These are phyloP conservation scores for Thaleichthys pacificus DNA, from an alignment of 2,797 vertebrate genomes.

Conservation along the genomic window DNA sequence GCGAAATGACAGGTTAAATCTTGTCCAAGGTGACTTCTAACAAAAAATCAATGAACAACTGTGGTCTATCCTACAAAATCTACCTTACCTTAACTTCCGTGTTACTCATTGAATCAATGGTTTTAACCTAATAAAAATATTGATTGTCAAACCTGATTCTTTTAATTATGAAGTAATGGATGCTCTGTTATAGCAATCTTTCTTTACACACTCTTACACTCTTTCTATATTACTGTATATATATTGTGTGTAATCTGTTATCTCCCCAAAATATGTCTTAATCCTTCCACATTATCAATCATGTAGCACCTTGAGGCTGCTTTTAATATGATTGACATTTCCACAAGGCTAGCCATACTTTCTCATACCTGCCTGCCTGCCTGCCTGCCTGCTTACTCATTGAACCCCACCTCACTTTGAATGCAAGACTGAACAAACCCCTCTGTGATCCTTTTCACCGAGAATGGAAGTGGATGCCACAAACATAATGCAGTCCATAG, in stretches of 20 bases:
- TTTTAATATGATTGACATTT: conserved; percentile 19
- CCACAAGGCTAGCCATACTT: too few species aligned
- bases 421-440: not conserved
- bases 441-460: not conserved
- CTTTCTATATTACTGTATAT: not conserved
- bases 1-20: not conserved
- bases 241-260: not conserved
- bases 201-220: not conserved
- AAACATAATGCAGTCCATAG: conserved; percentile 20
- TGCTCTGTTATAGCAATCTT: conserved; percentile 1
- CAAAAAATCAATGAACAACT: conserved; percentile 33
- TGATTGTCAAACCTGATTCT: not conserved
- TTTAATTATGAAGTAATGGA: conserved; percentile 15
- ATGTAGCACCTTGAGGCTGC: not conserved
- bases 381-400: conserved; percentile 1
- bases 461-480: conserved; percentile 22
- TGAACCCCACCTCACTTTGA: conserved; percentile 12
- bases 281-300: conserved; percentile 3
- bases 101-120: conserved; percentile 5
- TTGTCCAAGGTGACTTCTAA: conserved; percentile 44
- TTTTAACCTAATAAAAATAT: not conserved
- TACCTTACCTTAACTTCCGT: conserved; percentile 11
- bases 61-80: conserved; percentile 14
- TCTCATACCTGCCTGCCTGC: too few species aligned
- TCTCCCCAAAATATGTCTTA: not conserved